phyloP scores from a whole-genome alignment of 2,113 vertebrate species.

The Antechinus flavipes region DNA sequence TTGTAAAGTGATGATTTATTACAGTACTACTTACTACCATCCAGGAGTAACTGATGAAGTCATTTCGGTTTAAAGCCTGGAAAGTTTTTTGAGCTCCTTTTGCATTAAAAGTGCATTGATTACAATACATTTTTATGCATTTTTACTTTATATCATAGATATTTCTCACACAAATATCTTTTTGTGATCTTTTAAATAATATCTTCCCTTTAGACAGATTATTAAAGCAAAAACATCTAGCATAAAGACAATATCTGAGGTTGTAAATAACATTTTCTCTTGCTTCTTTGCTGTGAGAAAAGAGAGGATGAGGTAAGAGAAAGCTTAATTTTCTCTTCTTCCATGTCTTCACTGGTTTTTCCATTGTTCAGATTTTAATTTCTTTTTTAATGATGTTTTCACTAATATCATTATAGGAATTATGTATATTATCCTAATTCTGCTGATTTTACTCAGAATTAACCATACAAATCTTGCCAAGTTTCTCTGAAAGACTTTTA shows the following conservation, averaged over 20 bases:
- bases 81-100: not conserved
- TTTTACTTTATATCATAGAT: not conserved
- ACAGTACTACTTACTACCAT: not conserved
- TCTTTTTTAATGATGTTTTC: not conserved
- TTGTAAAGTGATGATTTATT: constrained; percentile 2
- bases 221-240: not conserved
- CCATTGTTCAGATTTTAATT: not conserved
- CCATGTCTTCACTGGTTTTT: not conserved
- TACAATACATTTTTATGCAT: not conserved
- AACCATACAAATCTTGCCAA: not conserved
- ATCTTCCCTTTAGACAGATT: not conserved
- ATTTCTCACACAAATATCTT: not conserved
- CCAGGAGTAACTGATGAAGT: not conserved
- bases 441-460: not conserved
- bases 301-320: not conserved
- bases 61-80: not conserved
- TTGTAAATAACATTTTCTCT: not conserved
- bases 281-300: not conserved
- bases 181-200: not conserved
- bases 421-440: not conserved
- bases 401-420: not conserved
- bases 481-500: not conserved
- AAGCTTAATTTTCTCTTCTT: not conserved
- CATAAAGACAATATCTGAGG: not conserved
- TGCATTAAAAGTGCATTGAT: not conserved